phyloP scores from a whole-genome alignment of 2,113 vertebrate genomes.

The Ctenodactylus gundi region DNA sequence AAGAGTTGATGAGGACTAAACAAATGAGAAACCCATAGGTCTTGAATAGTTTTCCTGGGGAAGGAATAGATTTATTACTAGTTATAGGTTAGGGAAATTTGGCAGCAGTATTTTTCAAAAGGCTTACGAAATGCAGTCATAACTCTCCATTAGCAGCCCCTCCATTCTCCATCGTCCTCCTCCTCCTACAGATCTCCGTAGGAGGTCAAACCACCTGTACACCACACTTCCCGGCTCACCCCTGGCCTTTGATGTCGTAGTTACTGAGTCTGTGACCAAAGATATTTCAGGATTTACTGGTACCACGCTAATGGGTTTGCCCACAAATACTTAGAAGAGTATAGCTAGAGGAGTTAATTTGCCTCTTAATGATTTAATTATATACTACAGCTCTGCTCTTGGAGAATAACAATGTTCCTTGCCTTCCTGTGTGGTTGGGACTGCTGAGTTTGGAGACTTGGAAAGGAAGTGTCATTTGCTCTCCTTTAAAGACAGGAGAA shows the following conservation, averaged over 20 bases:
- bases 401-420: constrained; percentile 34
- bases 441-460: constrained; percentile 44
- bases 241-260: not conserved
- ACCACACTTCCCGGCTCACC: accelerated
- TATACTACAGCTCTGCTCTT: constrained; percentile 31
- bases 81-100: not conserved
- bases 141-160: not conserved
- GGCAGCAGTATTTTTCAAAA: constrained; percentile 45
- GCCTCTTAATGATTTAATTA: constrained; percentile 77
- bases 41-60: constrained; percentile 40
- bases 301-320: constrained; percentile 66
- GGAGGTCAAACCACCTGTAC: constrained; percentile 41
- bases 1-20: not conserved
- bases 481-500: not conserved
- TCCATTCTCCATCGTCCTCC: not conserved
- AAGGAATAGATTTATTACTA: constrained; percentile 41
- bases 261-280: not conserved
- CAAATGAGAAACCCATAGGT: not conserved
- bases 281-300: constrained; percentile 59
- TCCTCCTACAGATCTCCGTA: not conserved
- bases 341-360: constrained; percentile 73
- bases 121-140: constrained; percentile 3
- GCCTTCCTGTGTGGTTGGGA: not conserved
- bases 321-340: constrained; percentile 64
- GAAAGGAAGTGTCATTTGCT: not conserved